Evolutionary conservation across 2,113 vertebrate species (phyloP).

Genomic region (Phaethornis superciliosus): DNA sequence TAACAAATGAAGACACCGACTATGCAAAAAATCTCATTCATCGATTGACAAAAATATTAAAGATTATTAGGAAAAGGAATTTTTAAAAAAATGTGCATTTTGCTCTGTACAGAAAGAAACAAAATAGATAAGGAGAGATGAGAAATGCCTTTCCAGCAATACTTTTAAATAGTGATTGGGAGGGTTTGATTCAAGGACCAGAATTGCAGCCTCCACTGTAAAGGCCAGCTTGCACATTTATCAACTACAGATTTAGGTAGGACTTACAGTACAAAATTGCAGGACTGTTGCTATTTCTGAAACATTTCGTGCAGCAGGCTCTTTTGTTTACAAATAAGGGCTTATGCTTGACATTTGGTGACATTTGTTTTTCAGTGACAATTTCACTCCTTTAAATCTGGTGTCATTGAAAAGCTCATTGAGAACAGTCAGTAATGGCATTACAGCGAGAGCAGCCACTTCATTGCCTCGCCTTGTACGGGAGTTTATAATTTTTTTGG

Average conservation of each 20-base stretch:
- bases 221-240: conserved; percentile 68
- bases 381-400: conserved; percentile 66
- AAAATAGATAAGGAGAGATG: conserved; percentile 39
- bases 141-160: conserved; percentile 65
- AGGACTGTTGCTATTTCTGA: conserved; percentile 69
- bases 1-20: conserved; percentile 32
- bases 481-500: not conserved
- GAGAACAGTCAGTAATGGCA: not conserved
- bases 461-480: conserved; percentile 16
- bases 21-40: conserved; percentile 32
- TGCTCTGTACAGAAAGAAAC: conserved; percentile 58
- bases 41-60: conserved; percentile 14
- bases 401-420: not conserved
- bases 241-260: conserved; percentile 63
- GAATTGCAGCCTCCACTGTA: conserved; percentile 61
- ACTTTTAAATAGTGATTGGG: conserved; percentile 52
- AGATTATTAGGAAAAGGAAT: conserved; percentile 46
- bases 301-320: conserved; percentile 52
- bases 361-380: conserved; percentile 70
- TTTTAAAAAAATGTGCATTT: conserved; percentile 66
- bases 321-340: conserved; percentile 80
- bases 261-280: conserved; percentile 57
- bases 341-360: conserved; percentile 75
- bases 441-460: conserved; percentile 5
- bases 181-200: conserved; percentile 65